Base-by-base conservation (phyloP, 2,888 invertebrate species). In the Plagodis dolabraria region DNA sequence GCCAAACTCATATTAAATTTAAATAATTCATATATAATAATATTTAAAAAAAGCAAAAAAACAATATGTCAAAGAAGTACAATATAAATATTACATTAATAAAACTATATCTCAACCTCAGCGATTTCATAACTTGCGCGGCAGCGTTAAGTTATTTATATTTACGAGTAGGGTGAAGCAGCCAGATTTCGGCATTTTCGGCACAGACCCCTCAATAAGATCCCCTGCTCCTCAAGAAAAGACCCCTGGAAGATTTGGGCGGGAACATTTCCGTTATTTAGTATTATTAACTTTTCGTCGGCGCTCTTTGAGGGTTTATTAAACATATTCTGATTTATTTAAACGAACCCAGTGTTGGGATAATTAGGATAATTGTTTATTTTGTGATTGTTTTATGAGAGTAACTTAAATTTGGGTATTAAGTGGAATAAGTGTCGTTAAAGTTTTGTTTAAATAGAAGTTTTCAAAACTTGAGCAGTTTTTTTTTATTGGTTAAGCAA, bases 201-300 rank as follows among this genome's bases (percentile, higher is more conserved):
- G 34, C 40, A 40, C 49, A 47, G 36, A 22, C 49, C 55, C 49
- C 52, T 47, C 43, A 40, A 40, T 40, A 40, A 40, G 40, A 40
- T 36, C 40, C 40, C 40, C 40, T 8, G 40, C 40, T 40, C 10
- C 40, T 40, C 8, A 40, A 40, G 40, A 12, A 59, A 71, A 71
- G 68, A 70, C 71, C 65, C 68, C 62, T 67, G 56, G 68, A 76
- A 76, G 75, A 72, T 72, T 71, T 71, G 76, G 76, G 76, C 68
- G 74, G 68, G 68, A 60, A 63, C 71, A 66, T 60, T 51, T 66
- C 65, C 51, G 65, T 72, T 77, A 75, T 77, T 78, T 74, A 73
- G 71, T 77, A 75, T 78, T 80, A 81, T 79, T 78, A 80, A 71
- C 71, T 67, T 66, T 63, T 12, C 48, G 7, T 6, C 44, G 45